Conservation (phyloP, 1,140 invertebrate genomes). For the Delia radicum region DNA sequence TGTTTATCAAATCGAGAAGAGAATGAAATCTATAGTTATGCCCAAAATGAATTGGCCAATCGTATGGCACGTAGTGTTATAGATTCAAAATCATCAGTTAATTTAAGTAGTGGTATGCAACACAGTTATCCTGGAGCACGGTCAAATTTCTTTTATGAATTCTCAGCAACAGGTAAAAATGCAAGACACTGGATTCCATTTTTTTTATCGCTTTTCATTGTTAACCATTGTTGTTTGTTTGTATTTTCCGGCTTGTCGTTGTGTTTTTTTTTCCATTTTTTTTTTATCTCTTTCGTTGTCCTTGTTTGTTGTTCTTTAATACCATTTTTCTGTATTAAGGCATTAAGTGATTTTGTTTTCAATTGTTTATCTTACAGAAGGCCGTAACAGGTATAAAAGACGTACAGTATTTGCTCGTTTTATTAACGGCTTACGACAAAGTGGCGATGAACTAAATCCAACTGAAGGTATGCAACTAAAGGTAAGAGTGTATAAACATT, state of each 20-base stretch:
- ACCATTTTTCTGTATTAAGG: background rate
- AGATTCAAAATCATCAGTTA: slow-evolving; percentile 53
- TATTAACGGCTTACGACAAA: slow-evolving; percentile 47
- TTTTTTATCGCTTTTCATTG: no score
- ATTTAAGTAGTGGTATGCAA: slow-evolving; percentile 52
- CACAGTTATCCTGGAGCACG: slow-evolving; percentile 52
- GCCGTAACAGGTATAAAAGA: slow-evolving; percentile 51
- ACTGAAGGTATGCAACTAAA: slow-evolving; percentile 54
- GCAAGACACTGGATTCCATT: no score
- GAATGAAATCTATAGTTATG: slow-evolving; percentile 88
- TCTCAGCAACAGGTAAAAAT: slow-evolving; percentile 52
- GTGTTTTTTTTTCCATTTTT: background rate
- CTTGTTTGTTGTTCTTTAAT: background rate
- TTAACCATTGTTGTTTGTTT: no score
- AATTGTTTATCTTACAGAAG: slow-evolving; percentile 36
- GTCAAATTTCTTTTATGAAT: slow-evolving; percentile 55
- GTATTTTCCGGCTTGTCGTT: background rate
- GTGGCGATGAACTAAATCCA: slow-evolving; percentile 48
- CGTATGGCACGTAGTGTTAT: slow-evolving; percentile 53
- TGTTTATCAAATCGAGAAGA: slow-evolving; percentile 88
- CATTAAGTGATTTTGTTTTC: background rate
- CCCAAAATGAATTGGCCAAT: slow-evolving; percentile 53
- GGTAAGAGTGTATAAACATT: slow-evolving; percentile 34
- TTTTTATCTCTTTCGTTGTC: background rate
- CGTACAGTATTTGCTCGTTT: slow-evolving; percentile 49